Conservation (phyloP, 1,140 invertebrate genomes). For the Drosophila azteca region DNA sequence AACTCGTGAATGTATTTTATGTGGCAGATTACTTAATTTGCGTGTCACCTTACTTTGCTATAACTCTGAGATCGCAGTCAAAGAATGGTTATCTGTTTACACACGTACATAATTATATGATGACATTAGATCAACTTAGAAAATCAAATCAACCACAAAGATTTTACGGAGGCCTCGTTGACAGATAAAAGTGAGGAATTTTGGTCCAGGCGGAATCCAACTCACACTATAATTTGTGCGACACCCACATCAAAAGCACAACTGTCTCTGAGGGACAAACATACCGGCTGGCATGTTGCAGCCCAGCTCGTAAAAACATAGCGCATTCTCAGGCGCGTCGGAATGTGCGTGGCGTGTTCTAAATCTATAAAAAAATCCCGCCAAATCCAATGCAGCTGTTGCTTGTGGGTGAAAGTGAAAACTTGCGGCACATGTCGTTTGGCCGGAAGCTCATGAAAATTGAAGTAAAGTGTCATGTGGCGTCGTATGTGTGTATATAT, state of each 20-base stretch:
- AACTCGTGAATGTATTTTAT: conserved; percentile 8
- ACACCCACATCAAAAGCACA: conserved; percentile 47
- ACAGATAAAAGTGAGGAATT: too few species aligned
- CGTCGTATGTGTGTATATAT: not conserved
- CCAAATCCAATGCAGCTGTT: conserved; percentile 59
- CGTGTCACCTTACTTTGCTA: conserved; percentile 6
- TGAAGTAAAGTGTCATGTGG: conserved; percentile 53
- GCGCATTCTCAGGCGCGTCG: conserved; percentile 21
- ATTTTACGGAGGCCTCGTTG: too few species aligned
- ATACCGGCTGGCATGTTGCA: conserved; percentile 26
- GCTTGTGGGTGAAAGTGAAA: conserved; percentile 63
- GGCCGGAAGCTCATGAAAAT: conserved; percentile 62
- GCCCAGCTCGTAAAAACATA: conserved; percentile 48
- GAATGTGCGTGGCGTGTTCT: conserved; percentile 47
- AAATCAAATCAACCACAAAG: not conserved
- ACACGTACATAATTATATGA: too few species aligned
- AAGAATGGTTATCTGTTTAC: too few species aligned
- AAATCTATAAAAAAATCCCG: conserved; percentile 55
- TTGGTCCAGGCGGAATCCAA: not conserved
- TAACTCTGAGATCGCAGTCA: too few species aligned
- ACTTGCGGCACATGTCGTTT: conserved; percentile 48
- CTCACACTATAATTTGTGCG: conserved; percentile 16
- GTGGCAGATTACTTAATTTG: conserved; percentile 16
- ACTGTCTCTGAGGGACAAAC: conserved; percentile 34
- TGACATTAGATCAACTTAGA: too few species aligned